Evolutionary conservation across 2,888 invertebrate genomes (phyloP), one percentile per base, ranked within the genome.

Genomic region (Doris montereyensis): DNA sequence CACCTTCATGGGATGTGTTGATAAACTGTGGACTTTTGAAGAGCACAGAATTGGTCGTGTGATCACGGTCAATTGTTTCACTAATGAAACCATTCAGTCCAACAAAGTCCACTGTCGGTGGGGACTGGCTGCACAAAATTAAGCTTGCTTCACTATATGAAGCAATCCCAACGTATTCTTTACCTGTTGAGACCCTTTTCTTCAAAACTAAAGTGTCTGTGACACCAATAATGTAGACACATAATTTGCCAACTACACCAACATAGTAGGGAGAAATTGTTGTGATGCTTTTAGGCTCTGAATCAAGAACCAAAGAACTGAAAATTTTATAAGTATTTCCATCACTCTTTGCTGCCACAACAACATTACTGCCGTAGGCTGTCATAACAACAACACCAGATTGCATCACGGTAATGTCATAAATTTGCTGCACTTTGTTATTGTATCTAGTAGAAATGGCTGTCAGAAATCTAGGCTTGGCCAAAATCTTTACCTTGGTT

Each of bases 41-140:
- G 58, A 79, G 71, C 13, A 71, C n/a, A 1, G 52, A 41, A 24
- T 74, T 68, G 8, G 35, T 76, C 32, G 79, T 60, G 35, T 58
- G 62, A 62, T 79, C 79, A 32, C 68, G 68, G 58, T 76, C 76
- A 26, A 79, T 70, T 2, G 79, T 79, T 67, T 79, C 79, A 28
- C 60, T 79, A 70, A 79, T 79, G 71, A 75, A 76, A 10, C 79
- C 79, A 75, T 76, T 79, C 35, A 79, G 71, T 3, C 75, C 75
- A 68, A 79, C 79, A 71, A 79, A 79, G 58, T 79, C 79, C 57
- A 79, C 57, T 60, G 67, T 58, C 21, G 75, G 67, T 0, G 79
- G 79, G 52, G 32, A 41, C 41, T 76, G 75, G 30, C 60, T 58
- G 10, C 68, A 58, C 5, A 70, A 52, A 26, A 79, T 68, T 21